A percentile compares a stretch with the other conserved stretches of the same genome.
Conservation (phyloP, 2,797 vertebrate species). For the Sebastes miniatus region DNA sequence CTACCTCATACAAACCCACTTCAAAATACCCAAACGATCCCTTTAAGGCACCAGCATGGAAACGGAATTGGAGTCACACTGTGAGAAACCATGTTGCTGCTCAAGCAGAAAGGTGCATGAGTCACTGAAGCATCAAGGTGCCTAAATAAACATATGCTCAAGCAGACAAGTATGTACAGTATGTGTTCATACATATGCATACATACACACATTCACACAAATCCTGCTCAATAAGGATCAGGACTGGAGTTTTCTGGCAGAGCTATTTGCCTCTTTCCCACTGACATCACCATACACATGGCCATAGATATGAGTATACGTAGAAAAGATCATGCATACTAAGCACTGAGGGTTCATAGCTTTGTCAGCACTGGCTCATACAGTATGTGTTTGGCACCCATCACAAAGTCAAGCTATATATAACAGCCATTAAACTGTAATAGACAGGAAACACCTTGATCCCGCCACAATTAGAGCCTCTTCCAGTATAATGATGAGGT, state of each 20-base stretch:
- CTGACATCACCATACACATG: neutral
- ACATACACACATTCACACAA: neutral
- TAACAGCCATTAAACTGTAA: conserved; percentile 42
- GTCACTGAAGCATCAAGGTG: conserved; percentile 10
- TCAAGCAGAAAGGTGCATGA: neutral
- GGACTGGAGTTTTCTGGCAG: too few relatives aligned
- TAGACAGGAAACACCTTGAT: conserved; percentile 53
- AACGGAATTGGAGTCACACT: conserved; percentile 9
- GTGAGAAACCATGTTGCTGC: conserved; percentile 23
- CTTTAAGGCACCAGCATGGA: conserved; percentile 3
- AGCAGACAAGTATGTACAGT: neutral
- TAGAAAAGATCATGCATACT: neutral
- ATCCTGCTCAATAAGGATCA: neutral
- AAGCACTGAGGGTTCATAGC: neutral
- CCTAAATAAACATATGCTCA: neutral
- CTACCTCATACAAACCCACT: too few relatives aligned
- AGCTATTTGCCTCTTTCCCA: neutral
- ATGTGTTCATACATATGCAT: neutral
- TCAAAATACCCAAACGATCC: too few relatives aligned
- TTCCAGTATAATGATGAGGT: conserved; percentile 46
- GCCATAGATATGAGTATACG: neutral
- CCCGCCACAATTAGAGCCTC: conserved; percentile 46
- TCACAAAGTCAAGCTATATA: neutral
- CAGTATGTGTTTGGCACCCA: neutral
- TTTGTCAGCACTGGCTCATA: conserved; percentile 3